Percentiles rank a stretch among this genome's conserved stretches.
phyloP scores from a whole-genome alignment of 2,888 invertebrate species.

The Blastobasis lacticolella region DNA sequence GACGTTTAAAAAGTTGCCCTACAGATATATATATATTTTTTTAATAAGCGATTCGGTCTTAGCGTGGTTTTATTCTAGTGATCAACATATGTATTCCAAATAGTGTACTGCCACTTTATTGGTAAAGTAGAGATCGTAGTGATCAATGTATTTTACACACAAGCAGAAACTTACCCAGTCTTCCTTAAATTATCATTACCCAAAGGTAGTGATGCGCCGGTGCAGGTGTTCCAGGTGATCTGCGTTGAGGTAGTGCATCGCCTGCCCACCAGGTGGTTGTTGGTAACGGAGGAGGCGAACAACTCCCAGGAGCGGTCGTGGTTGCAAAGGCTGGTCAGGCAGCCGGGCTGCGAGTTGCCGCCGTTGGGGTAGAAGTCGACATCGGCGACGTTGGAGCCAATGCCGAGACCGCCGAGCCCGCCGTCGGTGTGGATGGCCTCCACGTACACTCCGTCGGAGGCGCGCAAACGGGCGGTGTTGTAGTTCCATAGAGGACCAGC shows the following conservation, averaged over 20 bases:
- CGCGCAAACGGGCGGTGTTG: conserved; percentile 27
- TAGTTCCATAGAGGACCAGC: conserved; percentile 46
- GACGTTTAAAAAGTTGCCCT: too few species aligned
- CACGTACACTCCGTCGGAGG: conserved; percentile 47
- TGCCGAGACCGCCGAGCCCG: conserved; percentile 52
- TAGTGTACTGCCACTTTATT: too few species aligned
- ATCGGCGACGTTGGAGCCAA: conserved; percentile 60
- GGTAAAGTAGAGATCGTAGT: too few species aligned
- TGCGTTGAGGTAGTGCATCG: conserved; percentile 32
- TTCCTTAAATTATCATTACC: conserved; percentile 41
- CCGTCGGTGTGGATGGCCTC: conserved; percentile 64
- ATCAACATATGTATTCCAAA: too few species aligned
- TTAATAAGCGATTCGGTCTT: too few species aligned
- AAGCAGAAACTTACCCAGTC: conserved; percentile 28
- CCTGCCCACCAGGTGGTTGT: conserved; percentile 41
- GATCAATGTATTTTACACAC: too few species aligned
- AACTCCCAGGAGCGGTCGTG: conserved; percentile 50
- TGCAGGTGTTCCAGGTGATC: conserved; percentile 35
- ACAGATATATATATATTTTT: too few species aligned
- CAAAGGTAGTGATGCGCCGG: conserved; percentile 31
- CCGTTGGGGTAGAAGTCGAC: conserved; percentile 77
- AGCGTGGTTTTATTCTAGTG: too few species aligned
- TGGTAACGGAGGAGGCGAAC: conserved; percentile 40
- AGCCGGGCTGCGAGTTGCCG: conserved; percentile 57
- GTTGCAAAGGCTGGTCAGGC: conserved; percentile 37